Percentiles rank a stretch among this genome's conserved stretches.
Conservation (phyloP, 2,797 vertebrate species). For the Pterois miles region DNA sequence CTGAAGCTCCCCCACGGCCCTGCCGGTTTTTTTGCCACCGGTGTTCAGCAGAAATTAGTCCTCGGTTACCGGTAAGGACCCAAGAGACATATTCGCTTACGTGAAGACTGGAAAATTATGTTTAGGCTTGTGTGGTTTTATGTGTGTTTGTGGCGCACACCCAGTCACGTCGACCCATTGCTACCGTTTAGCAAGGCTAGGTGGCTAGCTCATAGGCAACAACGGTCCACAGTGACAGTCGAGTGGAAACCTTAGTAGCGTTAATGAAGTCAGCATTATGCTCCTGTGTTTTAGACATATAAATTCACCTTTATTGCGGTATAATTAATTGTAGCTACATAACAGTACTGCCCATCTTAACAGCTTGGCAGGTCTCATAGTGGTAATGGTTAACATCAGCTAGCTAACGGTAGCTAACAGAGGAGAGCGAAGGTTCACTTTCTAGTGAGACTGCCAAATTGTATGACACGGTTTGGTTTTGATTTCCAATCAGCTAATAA, state of each 20-base stretch:
- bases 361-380: not conserved
- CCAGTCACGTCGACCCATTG: constrained; percentile 30
- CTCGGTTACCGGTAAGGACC: constrained; percentile 89
- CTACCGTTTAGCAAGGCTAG: constrained; percentile 38
- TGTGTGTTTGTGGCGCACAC: not conserved
- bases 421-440: not conserved
- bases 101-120: no score
- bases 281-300: not conserved
- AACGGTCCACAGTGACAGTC: constrained; percentile 11
- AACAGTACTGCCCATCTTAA: not conserved
- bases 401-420: not conserved
- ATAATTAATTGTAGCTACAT: not conserved
- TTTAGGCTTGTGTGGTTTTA: not conserved
- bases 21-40: constrained; percentile 94
- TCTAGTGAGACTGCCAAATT: no score
- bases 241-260: not conserved
- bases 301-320: not conserved
- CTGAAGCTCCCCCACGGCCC: constrained; percentile 90
- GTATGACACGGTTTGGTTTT: not conserved
- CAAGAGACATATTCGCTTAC: not conserved
- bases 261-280: not conserved
- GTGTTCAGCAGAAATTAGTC: constrained; percentile 92
- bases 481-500: not conserved
- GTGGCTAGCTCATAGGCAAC: constrained; percentile 44
- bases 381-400: constrained; percentile 2